A percentile compares a stretch with the other conserved stretches of the same genome.
Evolutionary conservation across 1,140 invertebrate genomes (phyloP).

Genomic region (Luehdorfia chinensis): DNA sequence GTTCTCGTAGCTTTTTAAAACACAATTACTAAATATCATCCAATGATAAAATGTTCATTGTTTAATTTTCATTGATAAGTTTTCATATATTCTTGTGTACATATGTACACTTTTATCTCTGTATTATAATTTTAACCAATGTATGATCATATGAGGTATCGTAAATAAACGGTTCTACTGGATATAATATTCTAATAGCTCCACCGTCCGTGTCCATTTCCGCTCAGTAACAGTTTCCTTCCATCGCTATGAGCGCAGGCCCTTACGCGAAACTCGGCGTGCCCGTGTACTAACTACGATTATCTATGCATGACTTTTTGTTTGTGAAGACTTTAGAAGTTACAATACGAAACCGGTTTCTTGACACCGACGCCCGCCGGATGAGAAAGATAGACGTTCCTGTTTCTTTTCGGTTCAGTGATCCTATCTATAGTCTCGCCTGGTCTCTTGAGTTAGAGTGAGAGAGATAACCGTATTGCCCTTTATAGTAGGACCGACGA

Average conservation of each 20-base stretch:
- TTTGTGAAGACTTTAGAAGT: constrained; percentile 59
- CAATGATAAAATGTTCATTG: no score
- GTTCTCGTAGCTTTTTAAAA: no score
- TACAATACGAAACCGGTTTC: constrained; percentile 64
- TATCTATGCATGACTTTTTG: constrained; percentile 64
- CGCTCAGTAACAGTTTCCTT: constrained; percentile 67
- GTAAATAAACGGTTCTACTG: constrained; percentile 22
- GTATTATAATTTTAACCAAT: no score
- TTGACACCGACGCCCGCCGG: constrained; percentile 44
- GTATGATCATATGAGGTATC: neutral
- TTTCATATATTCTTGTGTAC: no score
- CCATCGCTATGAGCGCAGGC: constrained; percentile 34
- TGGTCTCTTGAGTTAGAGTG: constrained; percentile 35
- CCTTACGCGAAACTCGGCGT: constrained; percentile 40
- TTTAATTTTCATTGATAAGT: no score
- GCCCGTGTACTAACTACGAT: constrained; percentile 38
- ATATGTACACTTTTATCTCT: no score
- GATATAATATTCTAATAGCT: constrained; percentile 41
- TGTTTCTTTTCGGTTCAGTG: constrained; percentile 72
- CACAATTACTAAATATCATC: no score
- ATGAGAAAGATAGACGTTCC: constrained; percentile 59
- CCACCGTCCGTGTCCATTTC: constrained; percentile 52
- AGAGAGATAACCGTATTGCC: constrained; percentile 30
- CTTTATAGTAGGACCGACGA: constrained; percentile 25
- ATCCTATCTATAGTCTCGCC: constrained; percentile 56